Conservation (phyloP, 2,888 invertebrate species). For the Drosophila melanosoma region DNA sequence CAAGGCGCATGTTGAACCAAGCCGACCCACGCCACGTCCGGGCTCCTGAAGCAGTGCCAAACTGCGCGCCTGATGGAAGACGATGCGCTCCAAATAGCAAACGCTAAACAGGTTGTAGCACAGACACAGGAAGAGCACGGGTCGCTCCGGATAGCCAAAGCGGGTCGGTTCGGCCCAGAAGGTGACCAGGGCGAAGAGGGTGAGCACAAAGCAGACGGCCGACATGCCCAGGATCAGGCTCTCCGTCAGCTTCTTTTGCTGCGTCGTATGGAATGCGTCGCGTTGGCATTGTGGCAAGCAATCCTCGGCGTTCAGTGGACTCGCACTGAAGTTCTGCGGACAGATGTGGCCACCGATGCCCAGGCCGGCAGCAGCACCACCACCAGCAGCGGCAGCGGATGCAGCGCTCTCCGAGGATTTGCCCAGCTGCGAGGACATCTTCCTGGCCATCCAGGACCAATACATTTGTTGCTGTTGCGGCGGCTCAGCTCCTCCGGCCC, state of each 20-base stretch:
- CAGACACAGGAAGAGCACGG: slow-evolving; percentile 94
- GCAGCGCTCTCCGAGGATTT: slow-evolving; percentile 46
- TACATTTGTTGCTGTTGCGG: slow-evolving; percentile 68
- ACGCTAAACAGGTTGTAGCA: slow-evolving; percentile 93
- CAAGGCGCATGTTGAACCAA: slow-evolving; percentile 83
- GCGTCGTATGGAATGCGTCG: slow-evolving; percentile 88
- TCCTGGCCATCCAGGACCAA: slow-evolving; percentile 83
- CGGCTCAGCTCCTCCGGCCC: slow-evolving; percentile 30
- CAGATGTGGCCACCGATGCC: slow-evolving; percentile 84
- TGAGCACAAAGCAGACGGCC: slow-evolving; percentile 91
- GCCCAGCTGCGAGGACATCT: slow-evolving; percentile 70
- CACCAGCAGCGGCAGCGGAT: slow-evolving; percentile 2
- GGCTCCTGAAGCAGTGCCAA: slow-evolving; percentile 83
- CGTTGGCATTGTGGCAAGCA: slow-evolving; percentile 88
- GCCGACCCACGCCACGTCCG: slow-evolving; percentile 72
- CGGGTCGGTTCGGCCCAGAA: slow-evolving; percentile 95
- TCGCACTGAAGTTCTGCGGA: slow-evolving; percentile 87
- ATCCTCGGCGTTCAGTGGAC: slow-evolving; percentile 85
- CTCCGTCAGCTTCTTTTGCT: slow-evolving; percentile 89
- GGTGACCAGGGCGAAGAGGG: slow-evolving; percentile 93
- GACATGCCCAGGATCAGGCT: slow-evolving; percentile 92
- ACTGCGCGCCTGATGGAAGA: slow-evolving; percentile 84
- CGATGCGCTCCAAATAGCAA: slow-evolving; percentile 90
- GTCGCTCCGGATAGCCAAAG: slow-evolving; percentile 96
- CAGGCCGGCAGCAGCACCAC: slow-evolving; percentile 10